Conservation (phyloP, 1,140 invertebrate genomes). For the Oryctes rhinoceros region DNA sequence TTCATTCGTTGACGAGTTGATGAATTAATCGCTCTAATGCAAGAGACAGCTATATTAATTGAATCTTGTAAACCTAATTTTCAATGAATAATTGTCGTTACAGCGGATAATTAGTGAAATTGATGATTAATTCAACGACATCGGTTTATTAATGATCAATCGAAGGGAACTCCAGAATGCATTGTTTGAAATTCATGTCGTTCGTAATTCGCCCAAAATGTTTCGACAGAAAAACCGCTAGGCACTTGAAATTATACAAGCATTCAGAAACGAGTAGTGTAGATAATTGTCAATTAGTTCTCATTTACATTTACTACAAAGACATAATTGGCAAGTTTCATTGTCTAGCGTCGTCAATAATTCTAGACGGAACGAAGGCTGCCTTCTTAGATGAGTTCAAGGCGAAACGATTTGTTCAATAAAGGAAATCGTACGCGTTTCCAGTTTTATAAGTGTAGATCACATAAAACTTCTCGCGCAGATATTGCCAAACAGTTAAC, state of each 20-base stretch:
- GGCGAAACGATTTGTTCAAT: slow-evolving; percentile 9
- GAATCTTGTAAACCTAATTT: slow-evolving; percentile 5
- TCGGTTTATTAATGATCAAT: neutral
- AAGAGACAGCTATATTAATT: slow-evolving; percentile 1
- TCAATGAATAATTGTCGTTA: neutral
- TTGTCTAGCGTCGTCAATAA: neutral
- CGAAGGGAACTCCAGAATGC: neutral
- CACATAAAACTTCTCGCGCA: neutral
- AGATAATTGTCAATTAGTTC: neutral
- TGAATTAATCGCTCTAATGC: neutral
- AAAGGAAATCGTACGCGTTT: slow-evolving; percentile 17
- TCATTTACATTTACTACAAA: slow-evolving; percentile 23
- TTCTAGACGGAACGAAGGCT: neutral
- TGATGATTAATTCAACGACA: neutral
- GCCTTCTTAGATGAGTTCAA: neutral
- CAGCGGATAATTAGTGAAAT: slow-evolving; percentile 1
- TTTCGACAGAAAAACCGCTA: neutral
- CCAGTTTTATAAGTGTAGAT: neutral
- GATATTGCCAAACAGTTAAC: too few species aligned
- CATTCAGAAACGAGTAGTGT: neutral
- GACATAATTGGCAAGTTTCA: neutral
- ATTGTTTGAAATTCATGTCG: neutral
- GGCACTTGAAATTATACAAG: neutral
- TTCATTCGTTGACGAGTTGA: neutral
- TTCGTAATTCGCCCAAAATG: neutral